phyloP scores from a whole-genome alignment of 2,888 invertebrate genomes.

The Amaurobius ferox region DNA sequence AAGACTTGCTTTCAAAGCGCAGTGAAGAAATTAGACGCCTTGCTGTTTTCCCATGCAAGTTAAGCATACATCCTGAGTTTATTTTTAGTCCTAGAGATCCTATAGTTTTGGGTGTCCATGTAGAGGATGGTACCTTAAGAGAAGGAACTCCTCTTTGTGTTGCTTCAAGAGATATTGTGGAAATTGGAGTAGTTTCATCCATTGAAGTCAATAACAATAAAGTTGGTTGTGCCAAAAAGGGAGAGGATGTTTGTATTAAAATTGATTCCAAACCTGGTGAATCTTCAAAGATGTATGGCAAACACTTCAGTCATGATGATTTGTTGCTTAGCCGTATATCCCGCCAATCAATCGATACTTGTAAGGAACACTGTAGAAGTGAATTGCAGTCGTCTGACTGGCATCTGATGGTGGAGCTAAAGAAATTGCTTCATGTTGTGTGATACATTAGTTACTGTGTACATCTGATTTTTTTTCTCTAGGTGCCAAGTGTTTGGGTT shows the following conservation, averaged over 20 bases:
- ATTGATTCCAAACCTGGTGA: conserved; percentile 97
- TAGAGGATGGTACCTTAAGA: conserved; percentile 95
- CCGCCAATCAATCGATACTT: conserved; percentile 98
- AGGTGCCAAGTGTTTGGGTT: neutral
- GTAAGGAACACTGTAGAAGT: conserved; percentile 98
- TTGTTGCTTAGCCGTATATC: conserved; percentile 98
- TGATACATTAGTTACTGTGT: conserved; percentile 76
- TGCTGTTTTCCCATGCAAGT: conserved; percentile 98
- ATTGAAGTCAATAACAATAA: conserved; percentile 97
- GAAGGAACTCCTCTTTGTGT: conserved; percentile 99
- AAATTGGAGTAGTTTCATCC: conserved; percentile 94
- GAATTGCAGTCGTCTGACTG: conserved; percentile 97
- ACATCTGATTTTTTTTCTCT: neutral
- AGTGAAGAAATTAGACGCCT: conserved; percentile 97
- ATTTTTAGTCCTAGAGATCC: conserved; percentile 99
- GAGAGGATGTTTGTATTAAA: conserved; percentile 96
- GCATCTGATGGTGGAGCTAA: conserved; percentile 98
- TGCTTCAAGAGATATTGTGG: conserved; percentile 95
- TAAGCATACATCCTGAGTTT: conserved; percentile 87
- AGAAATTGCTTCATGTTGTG: conserved; percentile 96
- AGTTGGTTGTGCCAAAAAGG: conserved; percentile 95
- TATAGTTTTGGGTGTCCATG: conserved; percentile 95
- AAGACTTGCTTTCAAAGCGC: conserved; percentile 92
- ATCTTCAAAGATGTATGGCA: conserved; percentile 97
- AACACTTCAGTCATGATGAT: conserved; percentile 98